Evolutionary conservation across 2,888 invertebrate genomes (phyloP), one percentile per base, ranked within the genome.

Genomic region (Micoletzkya japonica): DNA sequence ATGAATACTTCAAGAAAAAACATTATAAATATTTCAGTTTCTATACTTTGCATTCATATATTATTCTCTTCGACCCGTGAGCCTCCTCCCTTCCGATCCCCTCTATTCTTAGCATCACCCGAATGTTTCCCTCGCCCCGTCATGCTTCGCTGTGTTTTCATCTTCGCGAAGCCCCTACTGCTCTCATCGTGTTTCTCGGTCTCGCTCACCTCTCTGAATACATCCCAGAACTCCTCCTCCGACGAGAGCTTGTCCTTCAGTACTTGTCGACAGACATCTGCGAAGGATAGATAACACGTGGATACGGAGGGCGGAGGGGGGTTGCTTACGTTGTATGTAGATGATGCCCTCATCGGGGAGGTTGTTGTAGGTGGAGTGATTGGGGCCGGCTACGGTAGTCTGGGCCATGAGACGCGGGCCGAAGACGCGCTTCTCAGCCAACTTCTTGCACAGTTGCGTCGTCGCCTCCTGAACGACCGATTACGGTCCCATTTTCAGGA

Each of bases 371-470:
- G 78, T 84, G 44, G 84, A 84, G 72, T 85, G 85, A 69, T 85
- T 85, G 39, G 85, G 79, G 24, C 84, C 85, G 34, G 85, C 85
- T 7, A 85, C 83, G 3, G 85, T 85, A 2, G 84, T 84, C 61
- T 81, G 77, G 4, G 84, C 80, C 85, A 85, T 85, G 58, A 85
- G 76, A 32, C 79, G 73, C 20, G 85, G 80, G 56, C 85, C 85
- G 70, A 85, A 85, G 20, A 85, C 85, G 32, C 85, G 75, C 70
- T 85, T 84, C 73, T 85, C 85, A 1, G 85, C 85, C 44, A 85
- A 72, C 59, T 85, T 85, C 73, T 85, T 85, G 72, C 84, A 85
- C 70, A 85, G 70, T 32, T 82, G 82, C 32, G 82, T 81, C 79
- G 85, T 82, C 36, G 83, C 81, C 71, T 85, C 85, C 28, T 78